Evolutionary conservation across 2,888 invertebrate species (phyloP).

Genomic region (Abrostola triplasia): DNA sequence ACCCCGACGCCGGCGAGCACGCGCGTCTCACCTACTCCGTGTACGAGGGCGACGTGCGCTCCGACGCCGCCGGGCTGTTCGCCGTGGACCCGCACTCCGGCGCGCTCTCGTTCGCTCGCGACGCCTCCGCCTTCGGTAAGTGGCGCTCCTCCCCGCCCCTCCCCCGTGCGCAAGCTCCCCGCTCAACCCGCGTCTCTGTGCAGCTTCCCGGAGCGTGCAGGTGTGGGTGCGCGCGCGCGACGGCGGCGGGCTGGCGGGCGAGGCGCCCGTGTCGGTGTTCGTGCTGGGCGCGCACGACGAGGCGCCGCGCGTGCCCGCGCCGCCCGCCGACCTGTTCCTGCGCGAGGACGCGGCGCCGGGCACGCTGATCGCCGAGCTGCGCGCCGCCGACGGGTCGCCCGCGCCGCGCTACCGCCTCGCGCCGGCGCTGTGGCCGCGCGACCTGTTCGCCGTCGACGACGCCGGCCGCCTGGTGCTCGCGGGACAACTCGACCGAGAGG

Average conservation of each 20-base stretch:
- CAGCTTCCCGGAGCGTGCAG: constrained; percentile 93
- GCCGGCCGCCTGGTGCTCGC: constrained; percentile 93
- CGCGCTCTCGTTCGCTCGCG: constrained; percentile 90
- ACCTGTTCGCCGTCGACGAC: constrained; percentile 91
- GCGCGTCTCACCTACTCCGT: constrained; percentile 93
- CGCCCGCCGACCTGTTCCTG: constrained; percentile 93
- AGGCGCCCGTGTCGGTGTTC: constrained; percentile 94
- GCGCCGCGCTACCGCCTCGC: constrained; percentile 63
- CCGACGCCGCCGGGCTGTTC: constrained; percentile 91
- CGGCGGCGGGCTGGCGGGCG: constrained; percentile 93
- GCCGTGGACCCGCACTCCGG: constrained; percentile 93
- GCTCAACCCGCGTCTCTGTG: constrained; percentile 13
- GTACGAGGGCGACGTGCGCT: constrained; percentile 88
- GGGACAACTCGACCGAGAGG: constrained; percentile 93
- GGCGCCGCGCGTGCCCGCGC: constrained; percentile 92
- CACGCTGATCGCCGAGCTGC: constrained; percentile 75
- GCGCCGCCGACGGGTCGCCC: constrained; percentile 51
- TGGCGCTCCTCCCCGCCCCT: neutral
- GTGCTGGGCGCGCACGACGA: constrained; percentile 91
- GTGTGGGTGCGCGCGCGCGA: constrained; percentile 97
- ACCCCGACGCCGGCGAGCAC: constrained; percentile 92
- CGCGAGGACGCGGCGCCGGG: constrained; percentile 91
- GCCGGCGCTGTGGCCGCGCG: constrained; percentile 84
- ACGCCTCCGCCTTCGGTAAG: constrained; percentile 86
- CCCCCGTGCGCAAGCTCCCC: neutral